Conservation (phyloP, 1,140 invertebrate species). For the Hycleus cichorii region DNA sequence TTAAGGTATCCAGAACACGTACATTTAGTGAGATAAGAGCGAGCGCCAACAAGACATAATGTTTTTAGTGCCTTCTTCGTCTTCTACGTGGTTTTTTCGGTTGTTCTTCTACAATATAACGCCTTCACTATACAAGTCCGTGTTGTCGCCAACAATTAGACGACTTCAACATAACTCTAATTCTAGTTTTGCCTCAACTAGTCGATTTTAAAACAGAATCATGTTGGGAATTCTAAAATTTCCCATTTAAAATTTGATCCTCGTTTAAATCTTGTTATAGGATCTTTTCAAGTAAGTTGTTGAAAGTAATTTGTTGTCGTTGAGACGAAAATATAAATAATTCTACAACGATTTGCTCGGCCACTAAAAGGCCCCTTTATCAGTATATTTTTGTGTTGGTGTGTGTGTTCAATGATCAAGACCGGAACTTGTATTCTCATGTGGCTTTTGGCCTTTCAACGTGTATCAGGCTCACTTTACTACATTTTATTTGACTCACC, state of each 20-base stretch:
- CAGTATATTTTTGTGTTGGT: neutral
- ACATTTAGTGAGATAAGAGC: constrained; percentile 5
- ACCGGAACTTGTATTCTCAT: constrained; percentile 35
- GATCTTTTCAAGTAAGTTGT: constrained; percentile 6
- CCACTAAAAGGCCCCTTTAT: constrained; percentile 30
- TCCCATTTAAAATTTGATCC: too few relatives aligned
- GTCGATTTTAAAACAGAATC: too few relatives aligned
- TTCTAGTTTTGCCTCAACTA: too few relatives aligned
- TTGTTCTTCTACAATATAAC: too few relatives aligned
- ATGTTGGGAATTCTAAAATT: too few relatives aligned
- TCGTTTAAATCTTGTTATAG: constrained; percentile 4
- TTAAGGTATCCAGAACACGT: constrained; percentile 21
- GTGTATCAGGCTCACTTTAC: constrained; percentile 32
- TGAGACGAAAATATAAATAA: constrained; percentile 27
- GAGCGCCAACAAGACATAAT: constrained; percentile 7
- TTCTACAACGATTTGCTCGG: constrained; percentile 31
- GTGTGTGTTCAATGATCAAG: constrained; percentile 20
- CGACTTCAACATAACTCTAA: too few relatives aligned
- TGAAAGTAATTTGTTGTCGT: constrained; percentile 19
- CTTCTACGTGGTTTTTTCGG: too few relatives aligned
- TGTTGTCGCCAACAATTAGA: too few relatives aligned
- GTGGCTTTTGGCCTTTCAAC: constrained; percentile 32
- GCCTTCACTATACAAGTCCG: too few relatives aligned
- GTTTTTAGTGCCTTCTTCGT: neutral
- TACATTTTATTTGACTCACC: constrained; percentile 25